Evolutionary conservation across 2,888 invertebrate species (phyloP), one percentile per base, ranked within the genome.

Genomic region (Brenthis hecate): DNA sequence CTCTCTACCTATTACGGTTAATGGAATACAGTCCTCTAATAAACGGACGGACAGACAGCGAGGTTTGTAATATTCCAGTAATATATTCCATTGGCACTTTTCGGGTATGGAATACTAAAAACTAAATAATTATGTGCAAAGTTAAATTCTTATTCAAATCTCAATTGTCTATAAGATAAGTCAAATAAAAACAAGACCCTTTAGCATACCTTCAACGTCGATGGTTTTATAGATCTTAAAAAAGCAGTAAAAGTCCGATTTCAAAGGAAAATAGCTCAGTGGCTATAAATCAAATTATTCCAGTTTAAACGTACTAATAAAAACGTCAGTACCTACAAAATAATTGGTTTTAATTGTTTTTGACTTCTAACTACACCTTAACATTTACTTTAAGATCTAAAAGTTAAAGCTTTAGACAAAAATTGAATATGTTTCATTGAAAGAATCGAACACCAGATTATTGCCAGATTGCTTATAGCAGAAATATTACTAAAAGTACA

Each of bases 251-350:
- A 75, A 73, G 36, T 63, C 54, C 69, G 61, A 66, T 69, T 69
- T 66, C 64, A 68, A 75, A 72, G 72, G 69, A 74, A 72, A 73
- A 71, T 71, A 71, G 69, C 70, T 69, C 66, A 68, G 67, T 70
- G 60, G 56, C 66, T 65, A 72, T 73, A 72, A 74, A 74, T 72
- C 71, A 67, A 61, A 74, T 72, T 72, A 66, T 68, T 69, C 65
- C 64, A 67, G 72, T 74, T 69, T 73, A 64, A 66, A 65, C 14
- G 16, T 4, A 16, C 51, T 53, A 14, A 53, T 53, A 53, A 53
- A 53, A n/a, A 14, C 11, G 8, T 53, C 51, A 53, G 51, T 53
- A 16, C n/a, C 2, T 43, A 43, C 36, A 16, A 53, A 53, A 53
- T 16, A n/a, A 8, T 53, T n/a, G 14, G 6, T 16, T 53, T 53